These are phyloP conservation scores for Coregonus sp. DNA, from an alignment of 2,797 vertebrate species.

Conservation along the genomic window DNA sequence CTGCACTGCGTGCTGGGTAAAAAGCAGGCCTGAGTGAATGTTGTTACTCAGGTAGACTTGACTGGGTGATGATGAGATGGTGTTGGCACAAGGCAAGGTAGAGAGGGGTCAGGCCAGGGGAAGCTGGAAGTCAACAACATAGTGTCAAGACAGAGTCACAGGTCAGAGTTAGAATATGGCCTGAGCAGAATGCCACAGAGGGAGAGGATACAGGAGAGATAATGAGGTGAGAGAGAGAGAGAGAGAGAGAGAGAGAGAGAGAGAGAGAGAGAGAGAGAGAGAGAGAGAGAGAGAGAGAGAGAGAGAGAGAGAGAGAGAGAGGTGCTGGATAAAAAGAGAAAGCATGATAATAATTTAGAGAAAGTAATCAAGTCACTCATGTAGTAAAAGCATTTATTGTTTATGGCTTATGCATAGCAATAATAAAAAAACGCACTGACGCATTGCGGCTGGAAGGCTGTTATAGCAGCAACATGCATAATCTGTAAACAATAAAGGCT, in stretches of 20 bases:
- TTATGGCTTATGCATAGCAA: too few relatives aligned
- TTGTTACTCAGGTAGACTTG: slow-evolving; percentile 25
- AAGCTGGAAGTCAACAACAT: too few relatives aligned
- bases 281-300: too few relatives aligned
- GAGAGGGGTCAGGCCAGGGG: neutral
- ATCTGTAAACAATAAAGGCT: too few relatives aligned
- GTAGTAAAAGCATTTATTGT: too few relatives aligned
- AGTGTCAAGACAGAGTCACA: neutral
- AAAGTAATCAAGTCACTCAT: too few relatives aligned
- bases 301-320: neutral
- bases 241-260: neutral
- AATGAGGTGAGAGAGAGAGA: neutral
- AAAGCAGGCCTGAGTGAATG: neutral
- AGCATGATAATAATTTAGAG: too few relatives aligned
- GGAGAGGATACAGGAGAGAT: slow-evolving; percentile 16
- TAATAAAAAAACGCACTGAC: too few relatives aligned
- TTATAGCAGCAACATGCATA: too few relatives aligned
- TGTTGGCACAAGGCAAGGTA: neutral
- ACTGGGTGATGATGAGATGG: slow-evolving; percentile 14
- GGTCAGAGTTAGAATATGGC: neutral
- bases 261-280: too few relatives aligned
- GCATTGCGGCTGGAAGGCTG: too few relatives aligned
- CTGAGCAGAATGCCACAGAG: slow-evolving; percentile 21
- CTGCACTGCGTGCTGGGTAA: neutral
- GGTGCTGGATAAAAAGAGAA: too few relatives aligned